Evolutionary conservation across 2,113 vertebrate species (phyloP), one percentile per base, ranked within the genome.

Genomic region (Poeciliopsis prolifica): DNA sequence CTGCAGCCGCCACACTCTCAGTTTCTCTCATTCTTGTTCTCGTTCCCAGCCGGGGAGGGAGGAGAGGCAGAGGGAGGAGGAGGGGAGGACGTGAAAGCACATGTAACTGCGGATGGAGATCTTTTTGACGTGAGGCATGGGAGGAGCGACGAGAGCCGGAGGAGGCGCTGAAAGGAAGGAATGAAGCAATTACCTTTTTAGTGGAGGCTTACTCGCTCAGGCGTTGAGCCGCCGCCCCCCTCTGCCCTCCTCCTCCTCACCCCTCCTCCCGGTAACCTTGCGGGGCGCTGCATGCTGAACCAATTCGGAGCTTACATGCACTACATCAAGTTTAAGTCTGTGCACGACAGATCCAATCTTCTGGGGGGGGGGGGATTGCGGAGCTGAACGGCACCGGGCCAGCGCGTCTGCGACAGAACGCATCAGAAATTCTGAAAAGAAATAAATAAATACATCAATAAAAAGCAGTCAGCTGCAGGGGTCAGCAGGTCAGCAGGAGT

Each of bases 171-270:
- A 65, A 37, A 28, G 74, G 81, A 69, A 72, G 70, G 68, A 83
- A 80, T 75, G 81, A 88, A 84, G 87, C 90, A 91, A 89, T 90
- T 88, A 86, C 81, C 79, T 84, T 42, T 37, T 82, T 73, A 88
- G 82, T 86, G 76, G 74, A 75, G 61, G 35, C 80, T 80, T 66
- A 83, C 83, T 86, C 76, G 65, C 67, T 67, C 72, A 68, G 80
- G 87, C 86, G 60, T 66, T n/a, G 74, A 77, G 79, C 77, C 83
- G 79, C 79, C 81, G 88, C 71, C 81, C 61, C 69, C 79, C 72
- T 65, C 74, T 54, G 66, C 78, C 79, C 72, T 61, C 74, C 77
- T 78, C 81, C 71, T 82, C 58, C 71, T 66, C 75, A 78, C 70
- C 79, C 79, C 70, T 65, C 74, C 72, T 65, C 74, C 48, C 9